phyloP scores from a whole-genome alignment of 2,797 vertebrate species.

The Enteromius radiatus region DNA sequence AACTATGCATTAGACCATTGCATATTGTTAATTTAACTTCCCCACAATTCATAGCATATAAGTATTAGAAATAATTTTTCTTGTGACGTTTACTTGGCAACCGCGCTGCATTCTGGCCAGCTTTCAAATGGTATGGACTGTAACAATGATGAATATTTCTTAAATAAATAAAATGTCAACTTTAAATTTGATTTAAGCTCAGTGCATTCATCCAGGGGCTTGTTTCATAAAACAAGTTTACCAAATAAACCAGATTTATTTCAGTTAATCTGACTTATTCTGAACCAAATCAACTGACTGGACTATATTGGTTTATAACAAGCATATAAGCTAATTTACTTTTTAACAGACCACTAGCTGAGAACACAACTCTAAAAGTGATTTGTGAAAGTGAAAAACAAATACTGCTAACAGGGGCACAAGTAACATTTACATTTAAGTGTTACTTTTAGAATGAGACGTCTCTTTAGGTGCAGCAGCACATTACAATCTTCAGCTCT shows the following conservation, averaged over 20 bases:
- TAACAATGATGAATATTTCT: slow-evolving; percentile 16
- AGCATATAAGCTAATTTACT: background rate
- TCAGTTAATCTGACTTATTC: too few relatives aligned
- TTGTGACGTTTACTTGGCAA: slow-evolving; percentile 5
- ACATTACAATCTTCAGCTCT: background rate
- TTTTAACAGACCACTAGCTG: background rate
- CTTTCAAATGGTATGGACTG: slow-evolving; percentile 26
- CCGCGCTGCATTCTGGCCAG: slow-evolving; percentile 23
- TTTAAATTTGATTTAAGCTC: background rate
- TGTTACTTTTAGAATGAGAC: background rate
- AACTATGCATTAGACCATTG: slow-evolving; percentile 36
- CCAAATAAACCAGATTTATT: too few relatives aligned
- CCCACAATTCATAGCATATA: background rate
- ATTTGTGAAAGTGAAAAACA: background rate
- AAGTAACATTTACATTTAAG: background rate
- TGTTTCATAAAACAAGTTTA: too few relatives aligned
- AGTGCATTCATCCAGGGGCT: background rate
- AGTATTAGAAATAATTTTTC: background rate
- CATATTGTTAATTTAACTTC: slow-evolving; percentile 5
- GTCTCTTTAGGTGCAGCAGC: background rate
- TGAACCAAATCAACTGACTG: background rate
- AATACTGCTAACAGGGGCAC: background rate
- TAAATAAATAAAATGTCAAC: slow-evolving; percentile 22
- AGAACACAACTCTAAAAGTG: background rate
- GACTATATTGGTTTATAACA: background rate